Conservation (phyloP, 2,888 invertebrate genomes). For the Temnothorax rugatulus region DNA sequence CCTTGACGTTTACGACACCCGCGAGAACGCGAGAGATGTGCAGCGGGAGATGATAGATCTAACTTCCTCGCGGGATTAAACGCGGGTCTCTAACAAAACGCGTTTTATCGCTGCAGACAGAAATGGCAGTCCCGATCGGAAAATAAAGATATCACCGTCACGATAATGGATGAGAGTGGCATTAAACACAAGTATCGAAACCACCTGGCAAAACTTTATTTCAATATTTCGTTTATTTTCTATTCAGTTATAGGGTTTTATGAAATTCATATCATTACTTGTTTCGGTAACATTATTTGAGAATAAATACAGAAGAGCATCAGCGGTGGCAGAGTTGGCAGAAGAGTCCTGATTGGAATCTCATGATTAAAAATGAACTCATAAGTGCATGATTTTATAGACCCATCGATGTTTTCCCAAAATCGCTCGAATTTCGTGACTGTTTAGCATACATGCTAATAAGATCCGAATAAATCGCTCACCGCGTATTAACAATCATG, state of each 20-base stretch:
- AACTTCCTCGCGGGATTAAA: slow-evolving; percentile 50
- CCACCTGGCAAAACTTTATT: background rate
- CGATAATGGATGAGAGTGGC: background rate
- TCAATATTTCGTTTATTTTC: background rate
- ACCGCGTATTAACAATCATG: slow-evolving; percentile 28
- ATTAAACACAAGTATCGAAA: background rate
- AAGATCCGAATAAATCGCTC: slow-evolving; percentile 19
- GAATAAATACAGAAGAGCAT: background rate
- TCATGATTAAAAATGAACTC: background rate
- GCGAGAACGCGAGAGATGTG: slow-evolving; percentile 31
- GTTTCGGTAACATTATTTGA: background rate
- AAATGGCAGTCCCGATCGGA: slow-evolving; percentile 14
- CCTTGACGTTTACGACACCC: slow-evolving; percentile 55
- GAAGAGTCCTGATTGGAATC: background rate
- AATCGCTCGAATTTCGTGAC: background rate
- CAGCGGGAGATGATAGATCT: slow-evolving; percentile 45
- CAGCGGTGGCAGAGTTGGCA: background rate
- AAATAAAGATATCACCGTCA: slow-evolving; percentile 40
- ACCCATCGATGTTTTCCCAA: background rate
- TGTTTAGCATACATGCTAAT: slow-evolving; percentile 27
- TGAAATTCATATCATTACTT: background rate
- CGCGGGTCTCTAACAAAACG: slow-evolving; percentile 36
- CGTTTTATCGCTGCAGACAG: slow-evolving; percentile 29
- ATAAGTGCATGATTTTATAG: background rate
- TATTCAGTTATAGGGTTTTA: background rate